Conservation (phyloP, 2,113 vertebrate genomes). For the Pluvianellus socialis region DNA sequence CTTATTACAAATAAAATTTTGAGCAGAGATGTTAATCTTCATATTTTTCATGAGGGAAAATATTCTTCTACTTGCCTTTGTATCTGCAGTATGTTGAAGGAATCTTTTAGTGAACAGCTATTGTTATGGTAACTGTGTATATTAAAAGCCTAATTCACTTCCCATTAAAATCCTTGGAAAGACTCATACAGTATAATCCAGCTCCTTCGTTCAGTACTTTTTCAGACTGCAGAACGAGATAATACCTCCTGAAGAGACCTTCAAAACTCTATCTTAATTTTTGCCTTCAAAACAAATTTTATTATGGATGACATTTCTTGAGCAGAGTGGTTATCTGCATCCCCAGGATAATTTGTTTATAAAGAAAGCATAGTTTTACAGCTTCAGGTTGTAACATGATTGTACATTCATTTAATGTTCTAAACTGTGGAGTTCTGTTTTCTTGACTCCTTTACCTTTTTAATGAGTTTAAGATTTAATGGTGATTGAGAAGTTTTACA, state of each 20-base stretch:
- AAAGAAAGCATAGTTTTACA: not conserved
- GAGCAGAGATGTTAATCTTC: not conserved
- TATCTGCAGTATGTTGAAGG: not conserved
- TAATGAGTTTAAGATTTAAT: not conserved
- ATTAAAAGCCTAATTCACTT: constrained; percentile 47
- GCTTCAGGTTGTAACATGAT: not conserved
- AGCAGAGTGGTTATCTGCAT: not conserved
- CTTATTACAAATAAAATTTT: not conserved
- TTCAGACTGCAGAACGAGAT: not conserved
- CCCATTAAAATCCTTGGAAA: constrained; percentile 17
- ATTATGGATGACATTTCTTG: not conserved
- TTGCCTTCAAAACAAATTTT: not conserved
- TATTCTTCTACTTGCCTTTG: not conserved
- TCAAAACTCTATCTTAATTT: not conserved
- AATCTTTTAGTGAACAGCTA: constrained; percentile 18
- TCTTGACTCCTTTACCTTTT: not conserved
- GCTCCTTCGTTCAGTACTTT: not conserved
- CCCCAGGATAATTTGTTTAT: not conserved
- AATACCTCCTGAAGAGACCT: not conserved
- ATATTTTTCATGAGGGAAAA: not conserved
- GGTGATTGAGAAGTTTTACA: not conserved
- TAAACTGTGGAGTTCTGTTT: not conserved
- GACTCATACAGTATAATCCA: not conserved
- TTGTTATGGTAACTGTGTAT: constrained; percentile 60
- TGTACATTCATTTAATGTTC: not conserved